A percentile compares a stretch with the other conserved stretches of the same genome.
phyloP scores from a whole-genome alignment of 2,113 vertebrate genomes.

The Notiomystis cincta region DNA sequence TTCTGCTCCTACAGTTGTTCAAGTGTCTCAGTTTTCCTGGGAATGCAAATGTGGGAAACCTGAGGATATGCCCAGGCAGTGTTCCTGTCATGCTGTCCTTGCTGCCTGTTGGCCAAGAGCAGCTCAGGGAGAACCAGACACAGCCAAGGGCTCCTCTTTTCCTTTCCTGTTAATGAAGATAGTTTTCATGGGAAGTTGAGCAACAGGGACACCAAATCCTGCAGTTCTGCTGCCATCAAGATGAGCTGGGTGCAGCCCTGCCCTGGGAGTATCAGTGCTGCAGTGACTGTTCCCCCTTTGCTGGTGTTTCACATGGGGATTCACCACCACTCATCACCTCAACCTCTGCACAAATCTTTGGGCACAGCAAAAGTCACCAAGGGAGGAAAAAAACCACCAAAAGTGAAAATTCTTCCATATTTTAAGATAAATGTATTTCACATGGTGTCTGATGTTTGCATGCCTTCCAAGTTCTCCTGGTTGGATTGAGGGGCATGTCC shows the following conservation, averaged over 20 bases:
- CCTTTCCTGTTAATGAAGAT: neutral
- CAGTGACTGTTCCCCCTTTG: neutral
- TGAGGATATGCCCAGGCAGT: neutral
- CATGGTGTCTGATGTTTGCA: neutral
- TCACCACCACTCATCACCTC: neutral
- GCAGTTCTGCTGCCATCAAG: neutral
- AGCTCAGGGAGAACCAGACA: neutral
- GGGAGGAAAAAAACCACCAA: neutral
- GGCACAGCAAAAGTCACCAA: neutral
- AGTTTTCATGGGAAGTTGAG: neutral
- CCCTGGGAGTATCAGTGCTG: neutral
- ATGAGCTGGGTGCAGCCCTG: neutral
- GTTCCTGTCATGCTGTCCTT: neutral
- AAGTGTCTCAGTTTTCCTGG: neutral
- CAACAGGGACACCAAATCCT: neutral
- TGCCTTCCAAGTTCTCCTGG: neutral
- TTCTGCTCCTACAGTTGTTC: neutral
- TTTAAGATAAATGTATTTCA: neutral
- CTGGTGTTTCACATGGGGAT: neutral
- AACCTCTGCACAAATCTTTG: neutral
- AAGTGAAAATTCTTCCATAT: neutral
- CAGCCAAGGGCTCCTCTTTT: neutral
- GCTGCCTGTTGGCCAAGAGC: neutral
- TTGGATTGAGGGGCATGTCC: neutral
- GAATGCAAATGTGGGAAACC: neutral